Evolutionary conservation across 2,113 vertebrate genomes (phyloP).

Genomic region (Myanophis thanlyinensis): DNA sequence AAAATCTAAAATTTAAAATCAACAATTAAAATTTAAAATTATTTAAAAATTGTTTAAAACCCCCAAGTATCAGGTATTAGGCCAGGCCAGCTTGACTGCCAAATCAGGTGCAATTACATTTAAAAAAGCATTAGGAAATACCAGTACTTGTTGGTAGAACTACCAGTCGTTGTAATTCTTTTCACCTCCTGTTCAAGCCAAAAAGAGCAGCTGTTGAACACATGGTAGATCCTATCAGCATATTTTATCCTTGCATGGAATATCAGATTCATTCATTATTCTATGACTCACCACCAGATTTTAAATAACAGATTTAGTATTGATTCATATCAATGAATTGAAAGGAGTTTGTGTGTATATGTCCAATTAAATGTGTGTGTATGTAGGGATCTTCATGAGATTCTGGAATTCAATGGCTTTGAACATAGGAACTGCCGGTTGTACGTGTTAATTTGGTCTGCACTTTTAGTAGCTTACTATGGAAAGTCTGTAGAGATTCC

Average conservation of each 20-base stretch:
- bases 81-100: background rate
- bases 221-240: background rate
- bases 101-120: background rate
- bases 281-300: background rate
- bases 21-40: too few relatives aligned
- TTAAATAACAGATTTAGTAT: background rate
- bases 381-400: background rate
- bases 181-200: background rate
- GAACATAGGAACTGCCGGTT: background rate
- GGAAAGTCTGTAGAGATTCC: background rate
- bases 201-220: background rate
- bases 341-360: background rate
- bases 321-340: background rate
- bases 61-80: too few relatives aligned
- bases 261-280: slow-evolving; percentile 5
- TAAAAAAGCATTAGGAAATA: background rate
- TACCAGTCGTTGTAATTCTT: background rate
- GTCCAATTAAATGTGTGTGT: background rate
- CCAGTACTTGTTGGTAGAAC: background rate
- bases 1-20: too few relatives aligned
- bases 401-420: background rate
- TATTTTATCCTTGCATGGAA: background rate
- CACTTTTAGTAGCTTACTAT: background rate
- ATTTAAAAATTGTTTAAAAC: too few relatives aligned
- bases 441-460: background rate